Conservation (phyloP, 2,888 invertebrate species). For the Tenthredo scrophulariae region DNA sequence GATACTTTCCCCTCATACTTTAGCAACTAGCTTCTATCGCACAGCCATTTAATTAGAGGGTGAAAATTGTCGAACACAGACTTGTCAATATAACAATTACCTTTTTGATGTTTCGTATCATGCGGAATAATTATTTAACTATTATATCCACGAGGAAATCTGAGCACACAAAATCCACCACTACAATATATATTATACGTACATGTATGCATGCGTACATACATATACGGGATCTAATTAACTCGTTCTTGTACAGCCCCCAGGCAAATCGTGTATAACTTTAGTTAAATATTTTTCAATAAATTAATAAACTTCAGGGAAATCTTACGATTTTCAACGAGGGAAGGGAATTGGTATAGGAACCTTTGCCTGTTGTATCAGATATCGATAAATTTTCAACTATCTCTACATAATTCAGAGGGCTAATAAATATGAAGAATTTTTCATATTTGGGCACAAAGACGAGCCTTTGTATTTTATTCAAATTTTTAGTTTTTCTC, state of each 20-base stretch:
- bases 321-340: neutral
- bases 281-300: neutral
- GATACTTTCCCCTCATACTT: neutral
- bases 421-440: neutral
- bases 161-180: neutral
- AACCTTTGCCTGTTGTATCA: neutral
- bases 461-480: neutral
- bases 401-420: neutral
- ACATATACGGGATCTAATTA: conserved; percentile 21
- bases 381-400: neutral
- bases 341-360: too few relatives aligned
- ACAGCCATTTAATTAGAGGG: neutral
- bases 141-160: neutral
- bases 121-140: neutral
- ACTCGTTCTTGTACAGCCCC: neutral
- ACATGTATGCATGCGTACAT: neutral
- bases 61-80: neutral
- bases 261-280: neutral
- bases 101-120: neutral
- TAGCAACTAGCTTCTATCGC: neutral
- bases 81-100: neutral
- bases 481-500: neutral
- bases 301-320: conserved; percentile 2
- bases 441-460: neutral
- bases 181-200: neutral